These are phyloP conservation scores for Taeniopygia guttata DNA, from an alignment of 2,797 vertebrate genomes.

Conservation along the genomic window DNA sequence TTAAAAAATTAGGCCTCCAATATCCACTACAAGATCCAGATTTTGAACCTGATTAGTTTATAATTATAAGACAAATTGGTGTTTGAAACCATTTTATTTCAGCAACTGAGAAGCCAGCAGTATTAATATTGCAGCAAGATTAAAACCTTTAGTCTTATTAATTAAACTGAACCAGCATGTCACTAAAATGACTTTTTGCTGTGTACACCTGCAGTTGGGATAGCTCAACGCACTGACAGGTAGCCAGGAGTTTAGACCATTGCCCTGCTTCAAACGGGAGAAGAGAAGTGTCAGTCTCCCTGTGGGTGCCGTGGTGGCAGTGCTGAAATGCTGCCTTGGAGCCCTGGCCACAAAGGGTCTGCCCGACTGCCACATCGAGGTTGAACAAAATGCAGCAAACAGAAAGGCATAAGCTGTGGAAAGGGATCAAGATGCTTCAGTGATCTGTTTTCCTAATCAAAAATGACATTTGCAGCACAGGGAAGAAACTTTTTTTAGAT, in stretches of 20 bases:
- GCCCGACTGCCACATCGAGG: background rate
- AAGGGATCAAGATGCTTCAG: background rate
- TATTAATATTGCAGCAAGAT: background rate
- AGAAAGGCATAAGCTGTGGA: background rate
- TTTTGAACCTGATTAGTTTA: background rate
- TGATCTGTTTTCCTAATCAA: constrained; percentile 1
- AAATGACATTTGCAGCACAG: background rate
- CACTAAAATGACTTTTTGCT: background rate
- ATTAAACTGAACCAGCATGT: background rate
- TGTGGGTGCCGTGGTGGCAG: accelerated
- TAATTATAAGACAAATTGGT: background rate
- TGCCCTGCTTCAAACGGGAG: background rate
- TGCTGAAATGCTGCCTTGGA: background rate
- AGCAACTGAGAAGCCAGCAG: background rate
- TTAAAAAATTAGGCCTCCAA: background rate
- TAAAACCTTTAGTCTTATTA: background rate
- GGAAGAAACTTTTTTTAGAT: background rate
- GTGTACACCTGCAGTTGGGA: background rate
- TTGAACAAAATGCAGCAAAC: background rate
- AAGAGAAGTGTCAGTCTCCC: background rate
- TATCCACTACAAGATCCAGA: background rate
- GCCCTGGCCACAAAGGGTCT: accelerated
- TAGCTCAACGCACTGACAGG: background rate
- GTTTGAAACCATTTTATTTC: background rate
- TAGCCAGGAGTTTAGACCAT: background rate